A percentile compares a stretch with the other conserved stretches of the same genome.
Evolutionary conservation across 2,888 invertebrate species (phyloP).

Genomic region (Homarus gammarus): DNA sequence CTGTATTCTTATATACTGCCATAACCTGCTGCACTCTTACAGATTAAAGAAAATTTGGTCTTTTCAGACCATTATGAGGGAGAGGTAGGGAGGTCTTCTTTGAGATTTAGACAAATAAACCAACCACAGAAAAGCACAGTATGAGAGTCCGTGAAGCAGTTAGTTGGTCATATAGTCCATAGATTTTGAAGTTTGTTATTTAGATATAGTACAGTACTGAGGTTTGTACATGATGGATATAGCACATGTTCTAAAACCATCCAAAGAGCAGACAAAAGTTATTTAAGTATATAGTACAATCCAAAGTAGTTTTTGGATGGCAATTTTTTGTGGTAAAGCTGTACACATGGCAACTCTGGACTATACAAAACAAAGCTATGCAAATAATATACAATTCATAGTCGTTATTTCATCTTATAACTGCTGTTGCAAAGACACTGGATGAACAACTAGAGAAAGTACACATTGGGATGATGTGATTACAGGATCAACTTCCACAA

Average conservation of each 20-base stretch:
- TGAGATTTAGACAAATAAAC: background rate
- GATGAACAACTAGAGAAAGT: background rate
- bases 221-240: slow-evolving; percentile 8
- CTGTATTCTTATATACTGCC: background rate
- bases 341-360: background rate
- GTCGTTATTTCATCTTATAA: background rate
- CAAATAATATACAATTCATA: background rate
- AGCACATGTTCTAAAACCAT: background rate
- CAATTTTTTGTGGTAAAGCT: background rate
- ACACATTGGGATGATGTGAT: background rate
- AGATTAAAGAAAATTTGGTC: background rate
- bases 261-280: background rate
- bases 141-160: background rate
- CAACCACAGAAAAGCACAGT: background rate
- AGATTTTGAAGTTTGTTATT: background rate
- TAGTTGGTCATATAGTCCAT: background rate
- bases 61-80: background rate
- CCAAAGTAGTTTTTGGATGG: background rate
- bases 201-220: background rate
- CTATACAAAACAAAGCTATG: background rate
- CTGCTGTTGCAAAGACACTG: background rate
- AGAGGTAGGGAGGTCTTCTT: background rate
- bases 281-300: background rate
- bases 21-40: background rate
- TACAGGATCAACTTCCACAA: too few species aligned